A percentile compares a stretch with the other conserved stretches of the same genome.
Conservation (phyloP, 2,113 vertebrate genomes). For the Lophius piscatorius region DNA sequence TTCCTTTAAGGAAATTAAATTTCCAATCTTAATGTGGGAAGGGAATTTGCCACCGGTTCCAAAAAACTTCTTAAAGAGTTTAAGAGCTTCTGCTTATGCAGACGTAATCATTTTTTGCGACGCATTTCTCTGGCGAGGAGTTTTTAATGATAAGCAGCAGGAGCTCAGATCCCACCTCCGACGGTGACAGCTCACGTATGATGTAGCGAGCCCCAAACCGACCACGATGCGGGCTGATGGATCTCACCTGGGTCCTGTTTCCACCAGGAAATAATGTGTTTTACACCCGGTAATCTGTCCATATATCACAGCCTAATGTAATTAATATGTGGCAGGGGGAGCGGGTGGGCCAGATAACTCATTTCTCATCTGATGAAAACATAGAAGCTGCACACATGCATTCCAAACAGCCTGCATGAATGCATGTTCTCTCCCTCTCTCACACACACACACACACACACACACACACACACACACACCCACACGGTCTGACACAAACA, state of each 20-base stretch:
- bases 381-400: background rate
- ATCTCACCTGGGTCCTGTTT: constrained; percentile 53
- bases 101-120: too few relatives aligned
- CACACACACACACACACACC: background rate
- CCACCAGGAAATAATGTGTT: constrained; percentile 71
- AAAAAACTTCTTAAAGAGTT: too few relatives aligned
- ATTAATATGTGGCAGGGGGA: constrained; percentile 63
- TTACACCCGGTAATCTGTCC: constrained; percentile 71
- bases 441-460: background rate
- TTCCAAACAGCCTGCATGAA: background rate
- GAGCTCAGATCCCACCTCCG: background rate
- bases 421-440: background rate
- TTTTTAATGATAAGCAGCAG: background rate
- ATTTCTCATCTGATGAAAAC: constrained; percentile 48
- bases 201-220: constrained; percentile 51
- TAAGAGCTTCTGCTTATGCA: too few relatives aligned
- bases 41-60: too few relatives aligned
- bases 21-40: too few relatives aligned
- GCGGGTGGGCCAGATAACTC: constrained; percentile 28
- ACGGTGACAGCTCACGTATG: constrained; percentile 24
- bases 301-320: constrained; percentile 74
- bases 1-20: too few relatives aligned
- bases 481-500: background rate
- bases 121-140: background rate
- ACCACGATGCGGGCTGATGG: constrained; percentile 64